These are phyloP conservation scores for Aphaenogaster ashmeadi DNA, from an alignment of 1,140 invertebrate genomes.

Conservation along the genomic window DNA sequence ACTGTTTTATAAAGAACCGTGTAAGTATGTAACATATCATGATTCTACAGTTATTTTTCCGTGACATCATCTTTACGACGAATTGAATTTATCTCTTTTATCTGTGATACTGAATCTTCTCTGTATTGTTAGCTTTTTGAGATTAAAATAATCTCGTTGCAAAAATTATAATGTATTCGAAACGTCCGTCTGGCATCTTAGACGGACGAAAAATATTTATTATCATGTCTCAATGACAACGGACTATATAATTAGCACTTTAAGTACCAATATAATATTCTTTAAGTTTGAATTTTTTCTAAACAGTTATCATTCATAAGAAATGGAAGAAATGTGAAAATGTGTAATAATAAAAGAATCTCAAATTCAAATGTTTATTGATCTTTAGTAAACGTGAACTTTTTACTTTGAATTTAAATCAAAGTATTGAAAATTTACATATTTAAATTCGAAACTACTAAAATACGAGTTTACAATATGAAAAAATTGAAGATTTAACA, in stretches of 20 bases:
- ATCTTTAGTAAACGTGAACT: neutral
- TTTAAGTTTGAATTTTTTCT: neutral
- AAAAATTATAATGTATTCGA: neutral
- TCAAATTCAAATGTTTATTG: neutral
- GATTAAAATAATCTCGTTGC: neutral
- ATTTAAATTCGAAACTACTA: neutral
- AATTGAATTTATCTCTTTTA: neutral
- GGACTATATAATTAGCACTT: neutral
- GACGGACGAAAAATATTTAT: constrained; percentile 7
- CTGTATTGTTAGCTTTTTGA: neutral
- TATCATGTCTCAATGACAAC: neutral
- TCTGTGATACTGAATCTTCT: neutral
- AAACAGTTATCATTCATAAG: neutral
- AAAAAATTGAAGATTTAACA: neutral
- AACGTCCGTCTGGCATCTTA: neutral
- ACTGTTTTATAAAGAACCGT: neutral
- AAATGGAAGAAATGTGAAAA: neutral
- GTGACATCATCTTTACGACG: neutral
- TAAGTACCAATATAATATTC: neutral
- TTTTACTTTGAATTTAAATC: neutral
- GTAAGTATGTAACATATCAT: neutral
- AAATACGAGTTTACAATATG: neutral
- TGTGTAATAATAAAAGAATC: neutral
- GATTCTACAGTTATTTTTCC: neutral
- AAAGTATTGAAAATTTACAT: neutral